These are phyloP conservation scores for Muscicapa comitata DNA, from an alignment of 2,797 vertebrate species.

Conservation along the genomic window DNA sequence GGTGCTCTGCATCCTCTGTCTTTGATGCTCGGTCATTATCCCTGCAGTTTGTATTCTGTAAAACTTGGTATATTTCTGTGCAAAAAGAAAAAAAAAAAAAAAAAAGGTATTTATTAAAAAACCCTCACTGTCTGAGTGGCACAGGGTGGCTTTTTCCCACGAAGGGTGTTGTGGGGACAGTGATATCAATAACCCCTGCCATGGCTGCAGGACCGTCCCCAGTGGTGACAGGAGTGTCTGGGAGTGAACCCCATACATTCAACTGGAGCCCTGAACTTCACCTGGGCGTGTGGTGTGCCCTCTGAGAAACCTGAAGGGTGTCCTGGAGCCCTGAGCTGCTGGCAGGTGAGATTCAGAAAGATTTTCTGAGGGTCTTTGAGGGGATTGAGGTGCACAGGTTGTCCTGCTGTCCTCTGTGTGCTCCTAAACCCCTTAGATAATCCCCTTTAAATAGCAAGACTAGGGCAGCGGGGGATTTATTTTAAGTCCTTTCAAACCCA, in stretches of 20 bases:
- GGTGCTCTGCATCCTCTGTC: background rate
- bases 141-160: background rate
- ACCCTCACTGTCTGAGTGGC: conserved; percentile 32
- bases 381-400: background rate
- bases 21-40: conserved; percentile 29
- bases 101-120: conserved; percentile 63
- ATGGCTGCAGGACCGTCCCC: accelerated
- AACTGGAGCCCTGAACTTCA: background rate
- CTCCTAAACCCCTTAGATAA: conserved; percentile 48
- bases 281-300: background rate
- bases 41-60: conserved; percentile 67
- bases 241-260: accelerated
- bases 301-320: background rate
- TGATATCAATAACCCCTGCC: too few relatives aligned
- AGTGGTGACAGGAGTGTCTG: background rate
- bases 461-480: conserved; percentile 33
- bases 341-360: background rate
- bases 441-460: conserved; percentile 43
- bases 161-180: background rate
- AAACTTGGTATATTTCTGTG: conserved; percentile 71
- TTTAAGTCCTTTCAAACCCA: conserved; percentile 38
- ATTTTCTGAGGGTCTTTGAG: background rate
- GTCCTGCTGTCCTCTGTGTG: background rate
- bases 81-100: conserved; percentile 26
- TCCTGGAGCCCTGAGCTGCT: accelerated